These are phyloP conservation scores for Bostrychus sinensis DNA, from an alignment of 2,113 vertebrate genomes.

Conservation along the genomic window DNA sequence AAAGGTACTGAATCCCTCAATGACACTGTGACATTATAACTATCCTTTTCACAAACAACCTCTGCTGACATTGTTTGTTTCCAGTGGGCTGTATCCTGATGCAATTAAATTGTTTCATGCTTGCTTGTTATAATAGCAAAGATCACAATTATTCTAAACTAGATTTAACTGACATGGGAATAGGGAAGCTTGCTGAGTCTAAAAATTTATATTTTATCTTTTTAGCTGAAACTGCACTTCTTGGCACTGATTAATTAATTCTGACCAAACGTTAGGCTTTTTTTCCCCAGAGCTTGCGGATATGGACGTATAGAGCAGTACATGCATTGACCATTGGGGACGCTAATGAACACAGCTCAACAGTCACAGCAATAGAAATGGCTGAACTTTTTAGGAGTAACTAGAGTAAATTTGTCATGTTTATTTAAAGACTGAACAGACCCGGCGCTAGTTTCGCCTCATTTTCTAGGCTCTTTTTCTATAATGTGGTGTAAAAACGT, in stretches of 20 bases:
- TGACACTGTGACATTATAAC: not conserved
- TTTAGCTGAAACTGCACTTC: not conserved
- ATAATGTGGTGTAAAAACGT: no score
- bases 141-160: constrained; percentile 1
- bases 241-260: constrained; percentile 4
- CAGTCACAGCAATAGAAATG: no score
- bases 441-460: no score
- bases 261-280: no score
- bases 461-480: no score
- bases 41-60: not conserved
- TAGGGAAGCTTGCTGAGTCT: constrained; percentile 1
- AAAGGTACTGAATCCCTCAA: not conserved
- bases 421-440: no score
- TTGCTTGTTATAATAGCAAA: not conserved
- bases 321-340: no score
- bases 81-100: not conserved
- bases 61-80: not conserved
- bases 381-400: no score
- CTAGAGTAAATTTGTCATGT: no score
- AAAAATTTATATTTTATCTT: not conserved
- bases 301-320: no score
- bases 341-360: no score
- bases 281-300: no score
- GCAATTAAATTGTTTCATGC: not conserved
- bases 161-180: not conserved